A percentile compares a stretch with the other conserved stretches of the same genome.
Conservation (phyloP, 2,797 vertebrate genomes). For the Myotis daubentonii region DNA sequence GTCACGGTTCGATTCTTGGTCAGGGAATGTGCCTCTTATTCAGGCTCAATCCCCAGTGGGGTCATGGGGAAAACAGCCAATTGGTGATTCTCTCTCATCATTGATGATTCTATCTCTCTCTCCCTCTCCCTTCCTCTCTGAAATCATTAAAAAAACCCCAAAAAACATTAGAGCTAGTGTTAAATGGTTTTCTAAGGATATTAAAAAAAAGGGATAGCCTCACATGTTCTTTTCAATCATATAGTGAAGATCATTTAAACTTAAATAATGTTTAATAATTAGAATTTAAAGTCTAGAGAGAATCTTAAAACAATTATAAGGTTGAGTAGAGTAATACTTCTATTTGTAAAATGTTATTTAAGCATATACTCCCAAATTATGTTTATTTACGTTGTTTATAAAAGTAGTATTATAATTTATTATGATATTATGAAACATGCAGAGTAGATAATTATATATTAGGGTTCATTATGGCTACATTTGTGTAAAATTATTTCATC, state of each 20-base stretch:
- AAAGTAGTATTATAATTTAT: constrained; percentile 10
- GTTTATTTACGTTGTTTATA: not conserved
- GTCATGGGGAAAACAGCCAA: no score
- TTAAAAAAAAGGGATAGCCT: not conserved
- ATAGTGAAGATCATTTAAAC: not conserved
- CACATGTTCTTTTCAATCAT: not conserved
- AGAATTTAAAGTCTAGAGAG: constrained; percentile 16
- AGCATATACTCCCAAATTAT: not conserved
- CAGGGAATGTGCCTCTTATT: no score
- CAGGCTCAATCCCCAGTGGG: no score
- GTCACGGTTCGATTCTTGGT: not conserved
- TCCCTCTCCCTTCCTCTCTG: no score
- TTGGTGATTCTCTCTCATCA: no score
- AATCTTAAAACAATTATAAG: constrained; percentile 15
- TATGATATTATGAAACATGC: not conserved
- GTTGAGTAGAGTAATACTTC: not conserved
- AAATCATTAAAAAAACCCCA: no score
- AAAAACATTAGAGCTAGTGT: no score
- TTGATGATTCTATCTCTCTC: no score
- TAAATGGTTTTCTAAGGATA: constrained; percentile 25
- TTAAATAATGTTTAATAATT: constrained; percentile 30
- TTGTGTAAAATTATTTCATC: constrained; percentile 7
- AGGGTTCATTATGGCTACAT: not conserved
- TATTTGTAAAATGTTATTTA: constrained; percentile 41
- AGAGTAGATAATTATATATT: not conserved